A percentile compares a stretch with the other conserved stretches of the same genome.
Conservation (phyloP, 1,140 invertebrate genomes). For the Neodiprion pinetum region DNA sequence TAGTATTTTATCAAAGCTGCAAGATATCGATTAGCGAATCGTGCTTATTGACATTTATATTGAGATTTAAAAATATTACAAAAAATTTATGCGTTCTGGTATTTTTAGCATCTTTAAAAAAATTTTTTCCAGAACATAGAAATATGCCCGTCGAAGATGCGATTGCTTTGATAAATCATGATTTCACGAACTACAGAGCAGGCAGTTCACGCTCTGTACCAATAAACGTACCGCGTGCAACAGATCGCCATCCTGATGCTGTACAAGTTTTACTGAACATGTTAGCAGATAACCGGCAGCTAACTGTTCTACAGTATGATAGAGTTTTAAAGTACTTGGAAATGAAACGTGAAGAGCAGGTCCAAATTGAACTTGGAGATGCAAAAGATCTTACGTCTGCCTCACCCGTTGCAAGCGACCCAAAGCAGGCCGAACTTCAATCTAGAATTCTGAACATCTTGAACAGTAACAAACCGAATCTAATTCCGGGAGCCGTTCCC, state of each 20-base stretch:
- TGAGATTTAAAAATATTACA: too few relatives aligned
- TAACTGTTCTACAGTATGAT: constrained; percentile 83
- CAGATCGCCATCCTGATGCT: constrained; percentile 70
- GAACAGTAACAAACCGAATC: constrained; percentile 64
- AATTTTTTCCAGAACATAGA: constrained; percentile 75
- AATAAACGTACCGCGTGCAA: constrained; percentile 48
- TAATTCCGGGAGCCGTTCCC: constrained; percentile 34
- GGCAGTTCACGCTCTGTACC: constrained; percentile 60
- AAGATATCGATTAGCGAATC: too few relatives aligned
- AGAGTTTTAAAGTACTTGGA: constrained; percentile 81
- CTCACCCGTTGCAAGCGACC: constrained; percentile 48
- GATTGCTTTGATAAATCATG: constrained; percentile 76
- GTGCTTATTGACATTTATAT: too few relatives aligned
- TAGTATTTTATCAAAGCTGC: too few relatives aligned
- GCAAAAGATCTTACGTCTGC: constrained; percentile 60
- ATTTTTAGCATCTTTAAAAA: too few relatives aligned
- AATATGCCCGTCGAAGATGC: constrained; percentile 96
- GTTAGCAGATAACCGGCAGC: constrained; percentile 78
- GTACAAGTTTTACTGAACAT: constrained; percentile 81
- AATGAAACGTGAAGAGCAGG: constrained; percentile 75
- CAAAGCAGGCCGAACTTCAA: constrained; percentile 78
- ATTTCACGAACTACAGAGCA: constrained; percentile 81
- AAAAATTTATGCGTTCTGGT: too few relatives aligned
- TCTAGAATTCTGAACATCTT: constrained; percentile 85
- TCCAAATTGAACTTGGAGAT: constrained; percentile 73